phyloP scores from a whole-genome alignment of 2,888 invertebrate genomes.

The Metalampra italica region DNA sequence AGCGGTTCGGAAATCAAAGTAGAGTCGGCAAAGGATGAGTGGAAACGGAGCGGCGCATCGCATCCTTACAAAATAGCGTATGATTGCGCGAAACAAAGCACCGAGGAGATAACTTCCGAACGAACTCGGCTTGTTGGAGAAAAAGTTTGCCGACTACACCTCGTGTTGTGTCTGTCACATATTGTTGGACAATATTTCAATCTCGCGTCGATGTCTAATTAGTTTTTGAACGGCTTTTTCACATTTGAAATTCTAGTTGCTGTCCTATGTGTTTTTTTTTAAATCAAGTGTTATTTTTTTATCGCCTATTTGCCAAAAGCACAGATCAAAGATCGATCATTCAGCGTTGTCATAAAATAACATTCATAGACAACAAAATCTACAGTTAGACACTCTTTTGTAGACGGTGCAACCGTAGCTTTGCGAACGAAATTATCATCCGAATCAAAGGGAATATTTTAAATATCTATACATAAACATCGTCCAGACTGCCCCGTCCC shows the following conservation, averaged over 20 bases:
- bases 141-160: slow-evolving; percentile 63
- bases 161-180: slow-evolving; percentile 33
- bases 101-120: slow-evolving; percentile 47
- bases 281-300: neutral
- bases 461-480: slow-evolving; percentile 70
- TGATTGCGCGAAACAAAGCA: slow-evolving; percentile 70
- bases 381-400: slow-evolving; percentile 29
- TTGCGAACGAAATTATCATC: slow-evolving; percentile 72
- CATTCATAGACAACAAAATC: too few species aligned
- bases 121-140: slow-evolving; percentile 41
- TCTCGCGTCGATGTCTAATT: slow-evolving; percentile 33
- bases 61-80: slow-evolving; percentile 73
- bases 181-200: slow-evolving; percentile 31
- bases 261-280: slow-evolving; percentile 8
- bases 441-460: slow-evolving; percentile 78
- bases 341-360: too few species aligned
- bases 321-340: too few species aligned
- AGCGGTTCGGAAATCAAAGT: slow-evolving; percentile 71
- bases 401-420: slow-evolving; percentile 48
- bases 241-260: slow-evolving; percentile 27
- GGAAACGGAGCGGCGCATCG: slow-evolving; percentile 47
- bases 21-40: slow-evolving; percentile 62
- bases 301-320: too few species aligned
- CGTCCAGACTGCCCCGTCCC: slow-evolving; percentile 60
- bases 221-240: slow-evolving; percentile 32